A percentile compares a stretch with the other conserved stretches of the same genome.
These are phyloP conservation scores for Mnemiopsis leidyi DNA, from an alignment of 37 sponge, comb jelly and placozoan species.

Conservation along the genomic window DNA sequence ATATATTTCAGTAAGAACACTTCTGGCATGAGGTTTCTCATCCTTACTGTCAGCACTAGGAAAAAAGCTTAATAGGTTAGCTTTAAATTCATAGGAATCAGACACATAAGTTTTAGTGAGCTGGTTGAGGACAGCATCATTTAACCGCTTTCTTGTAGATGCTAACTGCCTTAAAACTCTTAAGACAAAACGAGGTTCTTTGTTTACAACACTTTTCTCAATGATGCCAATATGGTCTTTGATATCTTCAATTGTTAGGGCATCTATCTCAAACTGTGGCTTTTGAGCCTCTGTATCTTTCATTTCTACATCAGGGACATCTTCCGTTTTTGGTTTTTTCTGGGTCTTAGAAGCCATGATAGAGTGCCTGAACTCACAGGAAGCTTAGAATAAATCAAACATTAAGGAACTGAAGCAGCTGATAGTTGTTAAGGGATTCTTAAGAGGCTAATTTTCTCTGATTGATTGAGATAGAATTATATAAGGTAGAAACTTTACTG, in stretches of 20 bases:
- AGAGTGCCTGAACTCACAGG: too few species aligned
- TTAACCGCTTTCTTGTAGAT: conserved; percentile 74
- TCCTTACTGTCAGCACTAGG: conserved; percentile 13
- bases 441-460: too few species aligned
- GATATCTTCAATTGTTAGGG: conserved; percentile 72
- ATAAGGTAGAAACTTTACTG: too few species aligned
- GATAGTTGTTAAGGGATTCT: too few species aligned
- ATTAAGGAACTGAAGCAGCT: too few species aligned
- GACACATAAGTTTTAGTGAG: conserved; percentile 66
- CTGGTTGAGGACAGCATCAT: conserved; percentile 73
- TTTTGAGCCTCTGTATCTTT: conserved; percentile 4
- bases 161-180: conserved; percentile 76
- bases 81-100: conserved; percentile 63
- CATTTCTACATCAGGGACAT: conserved; percentile 42
- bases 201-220: conserved; percentile 80
- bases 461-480: too few species aligned
- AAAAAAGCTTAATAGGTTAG: not conserved
- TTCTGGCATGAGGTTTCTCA: conserved; percentile 28
- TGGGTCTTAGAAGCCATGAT: not conserved
- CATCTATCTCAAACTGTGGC: conserved; percentile 45
- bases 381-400: too few species aligned
- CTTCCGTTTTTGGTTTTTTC: not conserved
- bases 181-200: conserved; percentile 84
- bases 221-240: conserved; percentile 81
- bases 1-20: conserved; percentile 71